Evolutionary conservation across 2,888 invertebrate genomes (phyloP), one percentile per base, ranked within the genome.

Genomic region (Cheilosia grossa): DNA sequence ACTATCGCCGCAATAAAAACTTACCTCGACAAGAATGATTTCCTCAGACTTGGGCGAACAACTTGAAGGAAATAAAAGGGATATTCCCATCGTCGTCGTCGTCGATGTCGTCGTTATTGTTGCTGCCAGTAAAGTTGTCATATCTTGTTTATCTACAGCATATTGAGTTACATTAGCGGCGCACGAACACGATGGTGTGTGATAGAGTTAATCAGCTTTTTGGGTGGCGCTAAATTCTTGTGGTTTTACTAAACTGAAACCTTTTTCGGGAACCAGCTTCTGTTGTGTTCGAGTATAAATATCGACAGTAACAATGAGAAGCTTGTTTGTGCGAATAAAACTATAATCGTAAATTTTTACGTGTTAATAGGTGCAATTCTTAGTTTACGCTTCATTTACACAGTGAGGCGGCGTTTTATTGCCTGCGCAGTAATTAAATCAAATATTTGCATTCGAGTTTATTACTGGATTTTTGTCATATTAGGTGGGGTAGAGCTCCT

Each of bases 301-400:
- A 49, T 63, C 61, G 21, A 19, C 21, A 10, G 13, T 3, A 21
- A 21, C 21, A 21, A 51, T 37, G 51, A 24, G 9, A 7, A 19
- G 7, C 13, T 21, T 63, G 42, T 64, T 40, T 70, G 80, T 70
- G 74, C 58, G 64, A 83, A 75, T 66, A 19, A 24, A 54, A 49
- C 64, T 47, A 80, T 83, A 59, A 75, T 83, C 83, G 64, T 83
- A 83, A 83, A 75, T 83, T 83, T 83, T 64, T 74, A 83, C 74
- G 83, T 80, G 83, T 73, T 83, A 83, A 83, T 83, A 83, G 83
- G 69, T 80, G 74, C 64, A 80, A 83, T 83, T 83, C 70, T 37
- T 44, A 49, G 69, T 61, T 44, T 75, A 54, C 56, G 69, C 69
- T 56, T 56, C 56, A 78, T 69, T 69, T 78, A 78, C 69, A 69